These are phyloP conservation scores for Nemoura dubitans DNA, from an alignment of 2,888 invertebrate genomes.

Conservation along the genomic window DNA sequence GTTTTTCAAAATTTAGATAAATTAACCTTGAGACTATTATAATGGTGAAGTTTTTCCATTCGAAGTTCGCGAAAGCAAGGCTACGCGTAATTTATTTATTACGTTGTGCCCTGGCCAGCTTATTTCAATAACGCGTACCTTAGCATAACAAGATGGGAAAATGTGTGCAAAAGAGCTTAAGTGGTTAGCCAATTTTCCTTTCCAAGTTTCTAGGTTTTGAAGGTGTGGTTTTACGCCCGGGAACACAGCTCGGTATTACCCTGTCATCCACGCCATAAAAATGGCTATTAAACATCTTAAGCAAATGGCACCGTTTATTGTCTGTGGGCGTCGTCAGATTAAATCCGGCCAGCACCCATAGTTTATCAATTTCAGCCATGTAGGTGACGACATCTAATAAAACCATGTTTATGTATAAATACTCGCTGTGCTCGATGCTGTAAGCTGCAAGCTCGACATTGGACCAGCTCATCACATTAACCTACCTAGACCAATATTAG, in stretches of 20 bases:
- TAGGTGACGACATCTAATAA: neutral
- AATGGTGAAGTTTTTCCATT: neutral
- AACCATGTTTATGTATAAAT: neutral
- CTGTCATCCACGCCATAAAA: neutral
- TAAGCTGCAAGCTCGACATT: too few species aligned
- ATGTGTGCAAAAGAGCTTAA: neutral
- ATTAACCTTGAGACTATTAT: neutral
- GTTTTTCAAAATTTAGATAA: too few species aligned
- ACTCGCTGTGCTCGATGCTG: too few species aligned
- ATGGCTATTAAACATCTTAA: constrained; percentile 26
- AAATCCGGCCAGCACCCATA: neutral
- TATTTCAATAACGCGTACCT: neutral
- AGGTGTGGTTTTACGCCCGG: neutral
- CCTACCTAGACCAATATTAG: too few species aligned
- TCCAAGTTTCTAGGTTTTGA: neutral
- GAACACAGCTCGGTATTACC: neutral
- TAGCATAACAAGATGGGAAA: neutral
- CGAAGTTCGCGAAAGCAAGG: neutral
- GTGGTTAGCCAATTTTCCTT: neutral
- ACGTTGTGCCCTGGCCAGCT: neutral
- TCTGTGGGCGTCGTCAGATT: neutral
- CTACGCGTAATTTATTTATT: neutral
- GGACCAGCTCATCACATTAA: too few species aligned
- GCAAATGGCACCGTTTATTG: constrained; percentile 13
- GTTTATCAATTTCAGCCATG: neutral